Conservation (phyloP, 1,140 invertebrate genomes). For the Pomacea maculata region DNA sequence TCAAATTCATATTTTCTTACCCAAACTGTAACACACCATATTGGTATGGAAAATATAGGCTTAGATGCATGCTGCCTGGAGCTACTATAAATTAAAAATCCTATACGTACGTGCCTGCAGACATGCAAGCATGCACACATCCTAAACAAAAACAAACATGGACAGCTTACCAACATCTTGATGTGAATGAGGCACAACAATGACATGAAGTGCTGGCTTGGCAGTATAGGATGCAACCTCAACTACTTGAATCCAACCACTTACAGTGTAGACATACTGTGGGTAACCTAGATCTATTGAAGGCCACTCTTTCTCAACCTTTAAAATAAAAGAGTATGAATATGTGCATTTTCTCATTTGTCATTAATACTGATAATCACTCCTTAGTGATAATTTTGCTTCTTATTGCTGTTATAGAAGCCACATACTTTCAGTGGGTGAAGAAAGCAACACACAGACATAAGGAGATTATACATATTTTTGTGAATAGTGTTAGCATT, state of each 20-base stretch:
- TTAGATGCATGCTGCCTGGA: too few relatives aligned
- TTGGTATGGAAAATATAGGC: not conserved
- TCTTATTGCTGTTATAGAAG: too few relatives aligned
- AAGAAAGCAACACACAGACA: too few relatives aligned
- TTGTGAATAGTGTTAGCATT: too few relatives aligned
- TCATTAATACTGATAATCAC: too few relatives aligned
- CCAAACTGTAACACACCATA: not conserved
- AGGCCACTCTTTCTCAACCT: conserved; percentile 49
- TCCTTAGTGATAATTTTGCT: too few relatives aligned
- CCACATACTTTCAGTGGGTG: too few relatives aligned
- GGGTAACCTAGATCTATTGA: conserved; percentile 44
- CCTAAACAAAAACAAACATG: not conserved
- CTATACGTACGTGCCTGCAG: not conserved
- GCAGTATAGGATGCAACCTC: conserved; percentile 48
- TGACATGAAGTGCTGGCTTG: conserved; percentile 80
- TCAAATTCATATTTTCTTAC: not conserved
- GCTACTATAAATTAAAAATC: too few relatives aligned
- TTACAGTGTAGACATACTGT: conserved; percentile 42
- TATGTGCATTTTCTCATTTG: too few relatives aligned
- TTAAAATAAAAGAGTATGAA: not conserved
- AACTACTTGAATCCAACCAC: conserved; percentile 48
- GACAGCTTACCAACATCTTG: conserved; percentile 82
- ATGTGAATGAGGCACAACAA: conserved; percentile 96
- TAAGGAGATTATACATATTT: too few relatives aligned
- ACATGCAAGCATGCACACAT: not conserved